Evolutionary conservation across 2,113 vertebrate species (phyloP).

Genomic region (Zosterops borbonicus): DNA sequence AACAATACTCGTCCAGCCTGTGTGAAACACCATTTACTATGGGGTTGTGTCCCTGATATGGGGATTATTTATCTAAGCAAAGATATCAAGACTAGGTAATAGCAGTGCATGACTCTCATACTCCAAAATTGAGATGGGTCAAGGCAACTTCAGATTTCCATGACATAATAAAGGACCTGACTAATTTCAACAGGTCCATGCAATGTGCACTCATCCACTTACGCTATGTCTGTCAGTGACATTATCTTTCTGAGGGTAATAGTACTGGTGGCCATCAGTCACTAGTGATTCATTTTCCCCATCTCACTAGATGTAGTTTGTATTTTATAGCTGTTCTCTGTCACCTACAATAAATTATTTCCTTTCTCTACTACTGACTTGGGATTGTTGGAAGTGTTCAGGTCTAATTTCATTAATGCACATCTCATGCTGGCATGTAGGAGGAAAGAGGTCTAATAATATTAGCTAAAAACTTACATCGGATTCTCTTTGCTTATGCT

Average conservation of each 20-base stretch:
- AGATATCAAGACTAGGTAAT: not conserved
- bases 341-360: conserved; percentile 54
- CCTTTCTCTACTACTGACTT: not conserved
- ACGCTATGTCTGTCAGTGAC: not conserved
- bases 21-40: not conserved
- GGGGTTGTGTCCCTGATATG: not conserved
- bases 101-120: not conserved
- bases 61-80: not conserved
- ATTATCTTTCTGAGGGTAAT: not conserved
- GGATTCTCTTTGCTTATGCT: conserved; percentile 23
- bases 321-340: conserved; percentile 47
- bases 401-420: conserved; percentile 50
- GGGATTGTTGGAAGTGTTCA: not conserved
- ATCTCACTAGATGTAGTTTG: not conserved
- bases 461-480: conserved; percentile 38
- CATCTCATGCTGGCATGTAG: not conserved
- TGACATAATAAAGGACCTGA: not conserved
- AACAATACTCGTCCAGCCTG: not conserved
- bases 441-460: not conserved
- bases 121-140: not conserved
- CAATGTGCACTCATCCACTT: not conserved
- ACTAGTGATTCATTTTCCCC: not conserved
- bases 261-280: not conserved
- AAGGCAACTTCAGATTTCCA: not conserved
- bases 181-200: not conserved